A percentile compares a stretch with the other conserved stretches of the same genome.
Conservation (phyloP, 2,888 invertebrate genomes). For the Aphelenchoides bicaudatus region DNA sequence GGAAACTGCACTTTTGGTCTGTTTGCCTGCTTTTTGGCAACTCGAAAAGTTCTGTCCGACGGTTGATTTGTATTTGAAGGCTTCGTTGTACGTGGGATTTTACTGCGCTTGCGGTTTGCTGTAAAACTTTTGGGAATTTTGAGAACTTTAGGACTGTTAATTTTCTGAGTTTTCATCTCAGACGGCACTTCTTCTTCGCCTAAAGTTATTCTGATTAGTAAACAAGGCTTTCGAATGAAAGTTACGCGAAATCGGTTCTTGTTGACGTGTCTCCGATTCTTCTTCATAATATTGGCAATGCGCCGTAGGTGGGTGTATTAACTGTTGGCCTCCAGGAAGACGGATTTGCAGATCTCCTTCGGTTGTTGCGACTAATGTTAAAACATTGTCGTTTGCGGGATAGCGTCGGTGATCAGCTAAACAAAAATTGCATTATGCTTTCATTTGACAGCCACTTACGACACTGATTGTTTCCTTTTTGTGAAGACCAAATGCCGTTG, state of each 20-base stretch:
- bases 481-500: slow-evolving; percentile 15
- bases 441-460: slow-evolving; percentile 16
- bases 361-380: slow-evolving; percentile 50
- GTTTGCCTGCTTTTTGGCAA: too few relatives aligned
- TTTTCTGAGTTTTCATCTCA: slow-evolving; percentile 14
- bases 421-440: not conserved
- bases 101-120: not conserved
- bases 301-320: not conserved
- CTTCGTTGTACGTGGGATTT: slow-evolving; percentile 1
- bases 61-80: too few relatives aligned
- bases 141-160: not conserved
- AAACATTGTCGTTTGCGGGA: slow-evolving; percentile 33
- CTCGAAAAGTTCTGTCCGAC: too few relatives aligned
- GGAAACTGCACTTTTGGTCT: too few relatives aligned
- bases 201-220: not conserved
- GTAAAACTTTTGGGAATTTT: not conserved
- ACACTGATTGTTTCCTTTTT: not conserved
- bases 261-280: too few relatives aligned
- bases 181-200: slow-evolving; percentile 5
- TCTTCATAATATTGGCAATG: too few relatives aligned
- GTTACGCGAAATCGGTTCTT: too few relatives aligned
- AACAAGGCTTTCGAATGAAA: too few relatives aligned
- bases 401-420: not conserved
- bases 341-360: slow-evolving; percentile 44
- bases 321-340: slow-evolving; percentile 22